These are phyloP conservation scores for Myotis pilosus DNA, from an alignment of 2,797 vertebrate genomes.

Conservation along the genomic window DNA sequence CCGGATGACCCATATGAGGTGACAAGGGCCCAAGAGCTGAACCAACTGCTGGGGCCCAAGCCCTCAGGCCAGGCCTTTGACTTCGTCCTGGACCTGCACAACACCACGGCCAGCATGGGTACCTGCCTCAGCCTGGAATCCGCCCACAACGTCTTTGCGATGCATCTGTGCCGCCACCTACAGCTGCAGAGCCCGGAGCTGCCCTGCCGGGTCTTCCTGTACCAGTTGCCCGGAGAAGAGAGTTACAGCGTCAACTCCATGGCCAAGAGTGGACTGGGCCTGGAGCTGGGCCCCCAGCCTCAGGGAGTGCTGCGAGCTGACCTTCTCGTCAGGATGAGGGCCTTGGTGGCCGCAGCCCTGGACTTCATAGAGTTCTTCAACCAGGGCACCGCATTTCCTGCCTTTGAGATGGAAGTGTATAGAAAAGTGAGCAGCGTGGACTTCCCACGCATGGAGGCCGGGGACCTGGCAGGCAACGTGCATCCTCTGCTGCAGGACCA, in stretches of 20 bases:
- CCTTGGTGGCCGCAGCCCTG: slow-evolving; percentile 82
- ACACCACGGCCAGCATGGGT: slow-evolving; percentile 90
- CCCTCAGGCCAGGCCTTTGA: slow-evolving; percentile 65
- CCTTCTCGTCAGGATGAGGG: slow-evolving; percentile 82
- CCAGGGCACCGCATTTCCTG: slow-evolving; percentile 85
- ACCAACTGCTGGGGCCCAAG: slow-evolving; percentile 70
- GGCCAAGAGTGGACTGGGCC: slow-evolving; percentile 20
- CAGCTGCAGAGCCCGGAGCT: not conserved
- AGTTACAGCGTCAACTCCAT: rapidly evolving
- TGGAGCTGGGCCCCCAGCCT: slow-evolving; percentile 91
- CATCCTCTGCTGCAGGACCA: slow-evolving; percentile 88
- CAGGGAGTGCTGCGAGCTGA: slow-evolving; percentile 88
- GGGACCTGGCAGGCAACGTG: slow-evolving; percentile 82
- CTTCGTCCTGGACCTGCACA: slow-evolving; percentile 82
- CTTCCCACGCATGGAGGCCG: slow-evolving; percentile 84
- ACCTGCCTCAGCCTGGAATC: slow-evolving; percentile 82
- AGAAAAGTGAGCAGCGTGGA: slow-evolving; percentile 71
- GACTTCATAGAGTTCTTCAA: slow-evolving; percentile 89
- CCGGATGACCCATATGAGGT: slow-evolving; percentile 19
- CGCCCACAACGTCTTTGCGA: slow-evolving; percentile 70
- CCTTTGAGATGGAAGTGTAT: slow-evolving; percentile 85
- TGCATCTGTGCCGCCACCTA: slow-evolving; percentile 87
- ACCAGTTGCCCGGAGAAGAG: rapidly evolving
- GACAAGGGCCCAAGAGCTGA: slow-evolving; percentile 69
- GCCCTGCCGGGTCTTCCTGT: not conserved